Evolutionary conservation across 2,797 vertebrate genomes (phyloP), one percentile per base, ranked within the genome.

Genomic region (Takifugu ocellatus): DNA sequence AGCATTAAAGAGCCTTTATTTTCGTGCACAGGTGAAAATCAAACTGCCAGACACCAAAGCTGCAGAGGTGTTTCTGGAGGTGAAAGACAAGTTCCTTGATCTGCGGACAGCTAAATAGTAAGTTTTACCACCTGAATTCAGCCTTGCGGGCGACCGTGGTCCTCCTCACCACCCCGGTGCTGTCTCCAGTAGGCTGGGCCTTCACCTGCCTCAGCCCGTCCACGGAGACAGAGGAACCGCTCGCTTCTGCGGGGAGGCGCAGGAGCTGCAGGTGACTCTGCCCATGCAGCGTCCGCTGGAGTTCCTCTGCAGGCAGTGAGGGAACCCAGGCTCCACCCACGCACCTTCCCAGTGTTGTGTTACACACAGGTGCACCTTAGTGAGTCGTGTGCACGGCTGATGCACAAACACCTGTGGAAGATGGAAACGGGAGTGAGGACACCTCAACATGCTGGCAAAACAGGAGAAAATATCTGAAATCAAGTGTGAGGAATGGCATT

Each of bases 101-200:
- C 92, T 98, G 25, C 90, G 94, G 57, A 95, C 94, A 29, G 90
- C 93, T 8, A 88, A 92, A 81, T 93, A 94, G 96, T 98, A 91
- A 91, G 42, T 15, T 43, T 16, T 39, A 6, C 33, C 33, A 39
- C 1, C 33, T 39, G 33, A 6, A 17, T 39, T 12, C 33, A 6
- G 33, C 33, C 33, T 2, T 39, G 12, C 33, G 26, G 26, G 3
- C 26, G 26, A 27, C 26, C 26, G 3, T 29, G 5, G 7, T 29
- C 27, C 5, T 29, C 27, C 5, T 29, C 27, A 29, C 7, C 27
- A 29, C 17, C 17, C 17, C 17, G 17, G 17, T 17, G 27, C 27
- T 49, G 24, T 58, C 29, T 51, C 53, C 85, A 98, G 96, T 85
- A 97, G 94, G 79, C 87, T 99, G 48, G 90, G 94, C 63, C 82